These are phyloP conservation scores for Astur gentilis DNA, from an alignment of 2,113 vertebrate species.

Conservation along the genomic window DNA sequence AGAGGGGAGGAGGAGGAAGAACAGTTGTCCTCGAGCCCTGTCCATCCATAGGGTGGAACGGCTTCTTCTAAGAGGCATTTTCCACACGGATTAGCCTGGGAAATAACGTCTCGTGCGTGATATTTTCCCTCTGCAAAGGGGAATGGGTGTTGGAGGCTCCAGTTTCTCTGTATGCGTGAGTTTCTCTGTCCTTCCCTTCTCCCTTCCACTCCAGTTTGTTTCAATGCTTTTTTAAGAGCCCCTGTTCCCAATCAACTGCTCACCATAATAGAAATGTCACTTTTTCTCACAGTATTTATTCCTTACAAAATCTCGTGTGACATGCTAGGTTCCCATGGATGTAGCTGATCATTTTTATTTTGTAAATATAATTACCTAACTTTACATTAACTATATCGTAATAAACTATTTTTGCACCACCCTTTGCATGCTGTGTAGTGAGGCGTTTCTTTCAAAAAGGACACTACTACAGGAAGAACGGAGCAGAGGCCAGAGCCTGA, in stretches of 20 bases:
- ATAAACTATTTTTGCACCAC: constrained; percentile 87
- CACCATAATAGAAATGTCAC: constrained; percentile 38
- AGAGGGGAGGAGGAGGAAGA: neutral
- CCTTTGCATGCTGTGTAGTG: constrained; percentile 27
- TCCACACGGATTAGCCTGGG: neutral
- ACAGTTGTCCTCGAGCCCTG: neutral
- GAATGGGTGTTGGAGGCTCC: neutral
- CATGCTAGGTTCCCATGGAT: constrained; percentile 69
- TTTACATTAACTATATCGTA: constrained; percentile 76
- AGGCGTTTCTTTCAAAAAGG: neutral
- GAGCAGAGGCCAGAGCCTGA: neutral
- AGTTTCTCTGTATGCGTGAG: neutral
- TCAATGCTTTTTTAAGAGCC: constrained; percentile 29
- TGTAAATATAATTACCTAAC: constrained; percentile 79
- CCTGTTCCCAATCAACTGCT: neutral
- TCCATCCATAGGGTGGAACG: rapidly evolving
- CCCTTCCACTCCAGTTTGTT: neutral
- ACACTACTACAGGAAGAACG: neutral
- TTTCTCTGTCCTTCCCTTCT: neutral
- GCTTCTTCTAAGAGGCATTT: neutral
- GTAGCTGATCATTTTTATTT: constrained; percentile 74
- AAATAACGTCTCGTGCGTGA: rapidly evolving
- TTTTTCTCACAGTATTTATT: constrained; percentile 72
- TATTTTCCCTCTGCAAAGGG: neutral
- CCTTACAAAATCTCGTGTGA: constrained; percentile 55